Percentiles rank a stretch among this genome's conserved stretches.
Conservation (phyloP, 2,113 vertebrate species). For the Lophotis ruficrista region DNA sequence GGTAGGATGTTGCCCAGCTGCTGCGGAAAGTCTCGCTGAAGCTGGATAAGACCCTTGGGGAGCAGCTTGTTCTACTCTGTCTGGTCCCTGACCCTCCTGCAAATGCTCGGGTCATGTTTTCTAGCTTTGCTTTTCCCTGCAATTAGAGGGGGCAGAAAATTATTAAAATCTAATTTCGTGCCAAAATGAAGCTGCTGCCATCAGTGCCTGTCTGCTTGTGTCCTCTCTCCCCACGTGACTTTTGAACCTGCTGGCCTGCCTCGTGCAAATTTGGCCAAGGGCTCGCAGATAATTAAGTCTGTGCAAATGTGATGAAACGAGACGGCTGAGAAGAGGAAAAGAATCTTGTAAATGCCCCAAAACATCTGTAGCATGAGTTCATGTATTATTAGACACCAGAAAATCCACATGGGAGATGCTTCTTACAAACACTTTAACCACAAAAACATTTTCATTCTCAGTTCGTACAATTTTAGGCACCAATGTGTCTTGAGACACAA, state of each 20-base stretch:
- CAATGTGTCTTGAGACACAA: background rate
- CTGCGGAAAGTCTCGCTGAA: background rate
- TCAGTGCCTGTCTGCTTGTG: background rate
- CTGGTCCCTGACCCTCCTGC: background rate
- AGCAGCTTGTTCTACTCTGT: background rate
- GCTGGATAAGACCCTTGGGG: background rate
- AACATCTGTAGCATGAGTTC: slow-evolving; percentile 47
- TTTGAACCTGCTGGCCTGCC: background rate
- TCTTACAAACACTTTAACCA: slow-evolving; percentile 28
- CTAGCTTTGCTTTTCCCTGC: background rate
- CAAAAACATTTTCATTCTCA: slow-evolving; percentile 45
- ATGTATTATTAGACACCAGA: slow-evolving; percentile 40
- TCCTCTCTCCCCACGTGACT: background rate
- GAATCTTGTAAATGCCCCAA: background rate
- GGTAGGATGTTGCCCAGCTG: background rate
- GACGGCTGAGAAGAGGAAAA: slow-evolving; percentile 1
- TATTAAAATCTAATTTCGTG: background rate
- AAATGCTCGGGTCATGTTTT: fast-evolving
- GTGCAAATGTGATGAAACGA: background rate
- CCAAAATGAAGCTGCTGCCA: background rate
- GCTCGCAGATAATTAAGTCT: background rate
- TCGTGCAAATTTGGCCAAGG: background rate
- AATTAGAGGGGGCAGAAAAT: background rate
- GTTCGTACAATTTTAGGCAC: slow-evolving; percentile 2
- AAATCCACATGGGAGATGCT: slow-evolving; percentile 30